Evolutionary conservation across 1,140 invertebrate species (phyloP), one percentile per base, ranked within the genome.

Genomic region (Brachionus angularis): DNA sequence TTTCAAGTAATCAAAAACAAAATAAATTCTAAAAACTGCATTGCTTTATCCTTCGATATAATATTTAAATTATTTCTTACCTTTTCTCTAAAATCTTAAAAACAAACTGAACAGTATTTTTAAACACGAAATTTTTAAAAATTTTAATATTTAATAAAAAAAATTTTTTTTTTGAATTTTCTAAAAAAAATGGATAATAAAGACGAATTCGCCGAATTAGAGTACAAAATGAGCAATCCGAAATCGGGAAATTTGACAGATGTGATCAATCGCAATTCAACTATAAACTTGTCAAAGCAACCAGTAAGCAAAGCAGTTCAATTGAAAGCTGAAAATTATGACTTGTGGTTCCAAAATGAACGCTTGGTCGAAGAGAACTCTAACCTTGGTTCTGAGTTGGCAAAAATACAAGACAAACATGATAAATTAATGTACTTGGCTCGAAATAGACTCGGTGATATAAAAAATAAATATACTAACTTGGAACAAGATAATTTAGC

Each of bases 241-340:
- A 50, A 49, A 49, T 23, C 14, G 25, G 34, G 34, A 31, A 36
- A 53, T 7, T 47, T 67, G 21, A 33, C 31, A 18, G 64, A 70
- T 36, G 64, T 70, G 25, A 25, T 70, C 31, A 70, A 70, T 31
- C 44, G 64, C 21, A 70, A 70, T 31, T 49, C 64, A 3, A 50
- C 33, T 10, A 70, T 70, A 1, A 70, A 70, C 21, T 23, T 70
- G 8, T 21, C 14, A 12, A 70, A 70, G 18, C 64, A 36, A 2
- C 64, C 64, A 5, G 46, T 70, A 7, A 50, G 27, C 44, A 70
- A 70, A 27, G 64, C 64, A 12, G 46, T 70, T 18, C 64, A 70
- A 49, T 18, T 70, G 12, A 70, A 70, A 49, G 64, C 64, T 25
- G 64, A 70, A 50, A 70, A 70, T 27, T 70, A 70, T 50, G 64